Evolutionary conservation across 2,113 vertebrate species (phyloP).

Genomic region (Thamnophis sirtalis): DNA sequence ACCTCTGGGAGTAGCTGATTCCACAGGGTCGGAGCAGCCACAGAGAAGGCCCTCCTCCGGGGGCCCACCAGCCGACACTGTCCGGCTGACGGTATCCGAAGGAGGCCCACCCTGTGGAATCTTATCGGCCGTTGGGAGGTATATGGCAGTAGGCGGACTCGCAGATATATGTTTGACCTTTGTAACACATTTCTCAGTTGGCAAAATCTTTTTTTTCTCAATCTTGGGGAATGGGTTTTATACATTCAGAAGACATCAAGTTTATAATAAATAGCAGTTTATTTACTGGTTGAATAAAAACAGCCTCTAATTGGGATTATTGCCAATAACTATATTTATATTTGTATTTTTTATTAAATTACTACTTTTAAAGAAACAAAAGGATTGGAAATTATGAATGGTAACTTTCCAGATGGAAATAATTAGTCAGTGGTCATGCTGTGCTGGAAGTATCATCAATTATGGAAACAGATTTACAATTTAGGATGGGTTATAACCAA

Average conservation of each 20-base stretch:
- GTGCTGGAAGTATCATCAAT: slow-evolving; percentile 18
- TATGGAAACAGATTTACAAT: slow-evolving; percentile 12
- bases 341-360: slow-evolving; percentile 13
- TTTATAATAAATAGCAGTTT: background rate
- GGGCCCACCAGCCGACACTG: too few relatives aligned
- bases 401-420: slow-evolving; percentile 13
- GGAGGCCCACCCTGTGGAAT: too few relatives aligned
- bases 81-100: too few relatives aligned
- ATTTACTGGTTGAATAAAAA: slow-evolving; percentile 1
- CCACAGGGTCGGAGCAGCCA: too few relatives aligned
- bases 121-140: too few relatives aligned
- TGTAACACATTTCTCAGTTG: background rate
- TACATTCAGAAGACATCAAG: background rate
- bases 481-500: slow-evolving; percentile 9
- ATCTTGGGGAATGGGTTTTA: background rate
- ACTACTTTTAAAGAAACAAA: background rate
- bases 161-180: background rate
- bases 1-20: too few relatives aligned
- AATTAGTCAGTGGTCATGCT: slow-evolving; percentile 14
- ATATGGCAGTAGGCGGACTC: too few relatives aligned
- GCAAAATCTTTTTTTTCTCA: background rate
- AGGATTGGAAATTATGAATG: slow-evolving; percentile 11
- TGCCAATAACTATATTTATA: background rate
- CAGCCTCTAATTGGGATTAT: background rate
- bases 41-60: too few relatives aligned